Conservation (phyloP, 1,140 invertebrate species). For the Musca domestica region DNA sequence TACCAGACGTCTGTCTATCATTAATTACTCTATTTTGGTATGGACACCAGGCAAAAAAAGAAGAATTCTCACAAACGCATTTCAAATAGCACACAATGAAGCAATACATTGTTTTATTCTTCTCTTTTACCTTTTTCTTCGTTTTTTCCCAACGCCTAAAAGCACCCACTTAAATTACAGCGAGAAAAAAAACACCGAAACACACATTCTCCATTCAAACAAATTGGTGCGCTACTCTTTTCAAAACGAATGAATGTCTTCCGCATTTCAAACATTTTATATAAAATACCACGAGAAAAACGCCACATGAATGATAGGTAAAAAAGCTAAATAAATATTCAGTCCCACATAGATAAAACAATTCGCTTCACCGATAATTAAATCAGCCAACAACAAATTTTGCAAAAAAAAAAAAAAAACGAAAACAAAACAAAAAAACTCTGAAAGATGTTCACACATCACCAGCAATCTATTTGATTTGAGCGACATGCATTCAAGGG, state of each 20-base stretch:
- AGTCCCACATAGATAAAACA: slow-evolving; percentile 8
- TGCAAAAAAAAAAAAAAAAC: too few relatives aligned
- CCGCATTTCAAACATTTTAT: slow-evolving; percentile 10
- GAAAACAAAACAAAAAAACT: too few relatives aligned
- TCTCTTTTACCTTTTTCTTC: too few relatives aligned
- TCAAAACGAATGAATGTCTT: slow-evolving; percentile 7
- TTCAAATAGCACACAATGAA: not conserved
- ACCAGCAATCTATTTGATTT: too few relatives aligned
- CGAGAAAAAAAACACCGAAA: not conserved
- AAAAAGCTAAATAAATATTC: not conserved
- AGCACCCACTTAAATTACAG: slow-evolving; percentile 14
- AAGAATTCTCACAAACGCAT: not conserved
- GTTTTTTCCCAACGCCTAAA: slow-evolving; percentile 7
- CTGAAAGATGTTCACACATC: too few relatives aligned
- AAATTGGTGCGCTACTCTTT: too few relatives aligned
- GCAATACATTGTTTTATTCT: not conserved
- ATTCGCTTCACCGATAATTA: not conserved
- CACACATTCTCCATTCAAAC: too few relatives aligned
- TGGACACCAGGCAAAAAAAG: not conserved
- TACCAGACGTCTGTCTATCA: slow-evolving; percentile 15
- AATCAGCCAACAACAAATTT: slow-evolving; percentile 3
- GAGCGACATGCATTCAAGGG: too few relatives aligned
- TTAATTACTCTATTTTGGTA: slow-evolving; percentile 16
- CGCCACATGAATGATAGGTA: not conserved
- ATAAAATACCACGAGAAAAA: not conserved